A percentile compares a stretch with the other conserved stretches of the same genome.
Conservation (phyloP, 2,888 invertebrate genomes). For the Acholoe squamosa region DNA sequence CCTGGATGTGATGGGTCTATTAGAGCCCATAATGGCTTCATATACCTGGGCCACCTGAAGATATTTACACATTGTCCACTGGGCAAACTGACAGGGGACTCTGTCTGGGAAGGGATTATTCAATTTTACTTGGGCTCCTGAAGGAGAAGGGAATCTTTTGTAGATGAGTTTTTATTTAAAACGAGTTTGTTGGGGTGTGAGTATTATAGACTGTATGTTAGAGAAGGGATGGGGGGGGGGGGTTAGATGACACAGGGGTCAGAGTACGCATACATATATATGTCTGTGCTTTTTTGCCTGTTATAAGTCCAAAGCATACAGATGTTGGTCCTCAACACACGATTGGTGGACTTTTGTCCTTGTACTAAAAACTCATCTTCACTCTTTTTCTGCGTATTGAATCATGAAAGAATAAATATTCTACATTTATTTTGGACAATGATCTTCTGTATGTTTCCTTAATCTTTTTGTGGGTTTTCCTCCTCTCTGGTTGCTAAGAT, state of each 20-base stretch:
- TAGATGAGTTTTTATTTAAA: neutral
- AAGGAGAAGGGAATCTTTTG: neutral
- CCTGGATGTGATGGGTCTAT: neutral
- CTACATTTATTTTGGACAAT: conserved; percentile 16
- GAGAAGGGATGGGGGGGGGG: neutral
- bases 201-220: too few species aligned
- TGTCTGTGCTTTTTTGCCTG: neutral
- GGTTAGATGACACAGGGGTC: neutral
- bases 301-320: neutral
- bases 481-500: neutral
- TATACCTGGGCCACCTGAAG: neutral
- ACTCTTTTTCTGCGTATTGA: too few species aligned
- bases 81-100: conserved; percentile 13
- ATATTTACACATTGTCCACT: conserved; percentile 28
- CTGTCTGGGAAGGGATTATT: conserved; percentile 3
- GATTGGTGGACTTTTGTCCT: neutral
- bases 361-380: neutral
- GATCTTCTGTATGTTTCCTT: neutral
- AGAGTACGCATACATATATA: neutral
- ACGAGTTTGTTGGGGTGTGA: neutral
- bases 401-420: neutral
- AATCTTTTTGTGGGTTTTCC: neutral
- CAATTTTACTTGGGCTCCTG: conserved; percentile 16
- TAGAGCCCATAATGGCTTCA: conserved; percentile 1
- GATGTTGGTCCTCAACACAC: neutral